Conservation (phyloP, 2,888 invertebrate species). For the Automeris io region DNA sequence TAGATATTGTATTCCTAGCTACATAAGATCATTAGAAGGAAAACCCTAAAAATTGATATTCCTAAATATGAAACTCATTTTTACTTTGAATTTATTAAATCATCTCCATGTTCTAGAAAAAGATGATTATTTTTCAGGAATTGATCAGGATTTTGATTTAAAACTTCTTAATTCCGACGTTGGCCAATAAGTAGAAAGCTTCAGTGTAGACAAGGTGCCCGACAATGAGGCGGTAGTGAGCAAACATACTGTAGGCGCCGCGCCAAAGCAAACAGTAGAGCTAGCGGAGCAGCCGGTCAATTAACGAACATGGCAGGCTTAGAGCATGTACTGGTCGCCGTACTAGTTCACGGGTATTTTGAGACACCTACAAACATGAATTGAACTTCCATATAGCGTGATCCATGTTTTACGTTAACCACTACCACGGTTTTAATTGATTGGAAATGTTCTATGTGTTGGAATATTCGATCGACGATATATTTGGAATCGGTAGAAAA, state of each 20-base stretch:
- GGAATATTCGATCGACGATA: too few relatives aligned
- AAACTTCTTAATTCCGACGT: not conserved
- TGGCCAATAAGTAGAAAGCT: constrained; percentile 10
- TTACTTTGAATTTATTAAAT: too few relatives aligned
- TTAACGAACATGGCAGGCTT: constrained; percentile 38
- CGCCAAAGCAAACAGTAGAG: constrained; percentile 46
- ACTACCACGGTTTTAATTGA: not conserved
- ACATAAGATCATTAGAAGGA: too few relatives aligned
- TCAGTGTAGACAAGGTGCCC: constrained; percentile 30
- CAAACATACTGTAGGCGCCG: constrained; percentile 44
- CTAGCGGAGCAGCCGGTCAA: constrained; percentile 30
- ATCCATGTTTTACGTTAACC: constrained; percentile 4
- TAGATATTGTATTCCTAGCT: too few relatives aligned
- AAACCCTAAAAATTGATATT: too few relatives aligned
- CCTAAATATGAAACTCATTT: too few relatives aligned
- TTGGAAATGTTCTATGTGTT: not conserved
- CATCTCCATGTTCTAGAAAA: too few relatives aligned
- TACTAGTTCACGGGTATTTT: constrained; percentile 7
- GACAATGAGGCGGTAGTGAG: constrained; percentile 36
- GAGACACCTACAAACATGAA: constrained; percentile 11
- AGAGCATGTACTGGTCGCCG: constrained; percentile 11
- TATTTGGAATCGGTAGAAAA: too few relatives aligned
- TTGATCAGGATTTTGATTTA: not conserved
- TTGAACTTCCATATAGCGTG: constrained; percentile 8
- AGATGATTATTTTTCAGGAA: too few relatives aligned